Evolutionary conservation across 2,888 invertebrate species (phyloP).

Genomic region (Scrobipalpa atriplicella): DNA sequence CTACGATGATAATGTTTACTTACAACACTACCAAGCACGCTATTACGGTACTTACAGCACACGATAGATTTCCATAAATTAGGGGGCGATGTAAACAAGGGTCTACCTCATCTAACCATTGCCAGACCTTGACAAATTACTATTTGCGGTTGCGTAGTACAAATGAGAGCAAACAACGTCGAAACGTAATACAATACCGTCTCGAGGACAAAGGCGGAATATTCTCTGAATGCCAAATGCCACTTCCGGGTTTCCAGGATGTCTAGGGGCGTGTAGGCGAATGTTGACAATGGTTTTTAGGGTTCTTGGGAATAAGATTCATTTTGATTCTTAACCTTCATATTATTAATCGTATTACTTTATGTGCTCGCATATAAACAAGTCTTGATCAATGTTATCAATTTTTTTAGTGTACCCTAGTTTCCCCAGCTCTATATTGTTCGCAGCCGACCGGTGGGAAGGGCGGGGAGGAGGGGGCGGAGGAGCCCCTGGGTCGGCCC

Average conservation of each 20-base stretch:
- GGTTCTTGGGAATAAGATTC: too few relatives aligned
- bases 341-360: too few relatives aligned
- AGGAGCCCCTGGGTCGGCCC: slow-evolving; percentile 79
- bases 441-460: slow-evolving; percentile 65
- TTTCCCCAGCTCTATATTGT: slow-evolving; percentile 22
- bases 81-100: slow-evolving; percentile 4
- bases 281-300: slow-evolving; percentile 5
- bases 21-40: background rate
- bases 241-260: slow-evolving; percentile 37
- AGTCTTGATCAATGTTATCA: background rate
- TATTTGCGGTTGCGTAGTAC: slow-evolving; percentile 7
- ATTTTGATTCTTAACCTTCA: too few relatives aligned
- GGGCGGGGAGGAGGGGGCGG: slow-evolving; percentile 55
- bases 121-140: slow-evolving; percentile 12
- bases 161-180: slow-evolving; percentile 9
- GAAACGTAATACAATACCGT: slow-evolving; percentile 15
- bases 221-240: slow-evolving; percentile 40
- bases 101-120: slow-evolving; percentile 6
- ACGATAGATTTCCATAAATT: slow-evolving; percentile 6
- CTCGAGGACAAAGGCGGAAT: slow-evolving; percentile 40
- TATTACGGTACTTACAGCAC: slow-evolving; percentile 1
- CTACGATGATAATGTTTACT: background rate
- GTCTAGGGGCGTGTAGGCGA: background rate
- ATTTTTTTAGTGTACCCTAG: too few relatives aligned
- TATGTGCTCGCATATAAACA: background rate